Evolutionary conservation across 2,113 vertebrate genomes (phyloP), one percentile per base, ranked within the genome.

Genomic region (Protobothrops mucrosquamatus): DNA sequence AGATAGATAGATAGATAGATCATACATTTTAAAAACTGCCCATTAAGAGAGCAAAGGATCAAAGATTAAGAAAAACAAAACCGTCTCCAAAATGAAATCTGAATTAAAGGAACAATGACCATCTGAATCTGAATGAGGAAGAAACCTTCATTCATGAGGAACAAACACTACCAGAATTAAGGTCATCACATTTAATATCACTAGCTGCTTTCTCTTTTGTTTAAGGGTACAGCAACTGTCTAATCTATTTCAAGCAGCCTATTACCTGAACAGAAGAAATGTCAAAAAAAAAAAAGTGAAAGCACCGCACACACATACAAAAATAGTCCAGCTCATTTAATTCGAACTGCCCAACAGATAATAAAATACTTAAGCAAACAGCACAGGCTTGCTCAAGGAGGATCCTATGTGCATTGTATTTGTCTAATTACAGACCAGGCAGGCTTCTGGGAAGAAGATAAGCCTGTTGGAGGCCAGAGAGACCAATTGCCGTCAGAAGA

Each of bases 251-350:
- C 94, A 0, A 20, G 34, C 88, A 92, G 88, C 12, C 69, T 18
- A 89, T 86, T 6, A 93, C 24, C 7, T 51, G 93, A 56, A 94
- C 23, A 91, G 14, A 4, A 8, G 46, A 92, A 85, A 39, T 85
- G 10, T 91, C 6, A 43, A 92, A 92, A 95, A 6, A 6, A 6
- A 93, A 95, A 20, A 14, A 89, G 93, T 74, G 57, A 55, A 57
- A 85, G 92, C 54, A 81, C 46, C 6, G 18, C 57, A 1, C 29
- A n/a, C 4, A n/a, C 29, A 18, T 5, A 34, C 29, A 46, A 46
- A 52, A 90, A 94, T 94, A 90, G 91, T 94, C 90, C 69, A 59
- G 94, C 92, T 92, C 95, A 29, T 96, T 39, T 95, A 95, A 95
- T 96, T 91, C 91, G 24, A 95, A n/a, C 15, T 34, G 20, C 94